Percentiles rank a stretch among this genome's conserved stretches.
Evolutionary conservation across 2,113 vertebrate genomes (phyloP).

Genomic region (Zosterops japonicus): DNA sequence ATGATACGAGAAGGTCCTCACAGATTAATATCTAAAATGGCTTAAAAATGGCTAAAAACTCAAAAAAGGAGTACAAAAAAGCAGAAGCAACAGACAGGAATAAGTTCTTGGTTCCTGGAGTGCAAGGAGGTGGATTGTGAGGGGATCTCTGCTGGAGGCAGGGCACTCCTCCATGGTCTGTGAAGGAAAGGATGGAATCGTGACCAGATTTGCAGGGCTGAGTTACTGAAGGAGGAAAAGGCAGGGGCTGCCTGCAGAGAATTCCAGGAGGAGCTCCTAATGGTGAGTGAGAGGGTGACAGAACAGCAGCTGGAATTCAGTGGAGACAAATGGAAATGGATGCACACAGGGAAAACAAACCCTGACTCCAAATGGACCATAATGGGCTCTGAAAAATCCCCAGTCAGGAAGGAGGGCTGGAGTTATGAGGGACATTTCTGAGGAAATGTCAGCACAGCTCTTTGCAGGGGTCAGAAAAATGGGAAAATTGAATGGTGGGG

Average conservation of each 20-base stretch:
- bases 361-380: not conserved
- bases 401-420: not conserved
- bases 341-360: not conserved
- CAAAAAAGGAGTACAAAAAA: not conserved
- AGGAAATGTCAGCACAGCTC: not conserved
- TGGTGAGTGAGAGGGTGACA: not conserved
- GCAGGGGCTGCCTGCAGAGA: not conserved
- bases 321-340: conserved; percentile 19
- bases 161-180: not conserved
- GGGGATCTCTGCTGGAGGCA: not conserved
- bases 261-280: not conserved
- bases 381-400: conserved; percentile 17
- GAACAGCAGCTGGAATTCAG: not conserved
- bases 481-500: not conserved
- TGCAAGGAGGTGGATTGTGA: not conserved
- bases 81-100: not conserved
- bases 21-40: not conserved
- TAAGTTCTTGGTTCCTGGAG: not conserved
- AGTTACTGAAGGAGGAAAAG: not conserved
- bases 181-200: not conserved
- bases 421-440: not conserved
- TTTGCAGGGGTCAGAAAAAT: not conserved
- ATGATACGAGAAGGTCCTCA: not conserved
- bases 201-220: not conserved
- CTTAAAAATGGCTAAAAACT: not conserved